A percentile compares a stretch with the other conserved stretches of the same genome.
These are phyloP conservation scores for Myathropa florea DNA, from an alignment of 2,888 invertebrate species.

Conservation along the genomic window DNA sequence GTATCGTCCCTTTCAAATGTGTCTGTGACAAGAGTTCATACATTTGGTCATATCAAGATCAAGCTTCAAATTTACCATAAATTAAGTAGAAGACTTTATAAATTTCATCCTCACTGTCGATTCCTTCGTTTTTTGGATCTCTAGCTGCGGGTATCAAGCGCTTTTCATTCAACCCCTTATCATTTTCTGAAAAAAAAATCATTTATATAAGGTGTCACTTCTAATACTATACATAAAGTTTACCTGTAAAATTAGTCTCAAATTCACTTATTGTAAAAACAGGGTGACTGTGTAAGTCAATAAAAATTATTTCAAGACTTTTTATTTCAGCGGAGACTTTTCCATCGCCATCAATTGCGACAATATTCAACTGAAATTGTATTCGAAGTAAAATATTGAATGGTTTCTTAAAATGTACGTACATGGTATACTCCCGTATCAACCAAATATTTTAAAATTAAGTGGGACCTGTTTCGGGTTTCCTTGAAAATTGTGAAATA, in stretches of 20 bases:
- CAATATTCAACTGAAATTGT: conserved; percentile 80
- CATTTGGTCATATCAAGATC: no score
- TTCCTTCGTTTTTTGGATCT: conserved; percentile 82
- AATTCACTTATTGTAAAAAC: conserved; percentile 77
- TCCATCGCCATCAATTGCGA: conserved; percentile 81
- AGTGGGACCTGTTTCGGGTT: conserved; percentile 64
- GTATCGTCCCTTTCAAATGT: no score
- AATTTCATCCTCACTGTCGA: conserved; percentile 78
- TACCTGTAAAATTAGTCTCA: conserved; percentile 73
- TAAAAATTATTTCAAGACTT: conserved; percentile 80
- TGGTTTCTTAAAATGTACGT: no score
- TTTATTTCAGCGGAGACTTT: conserved; percentile 69
- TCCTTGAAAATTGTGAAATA: conserved; percentile 72
- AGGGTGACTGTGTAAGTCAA: conserved; percentile 82
- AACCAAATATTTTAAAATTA: conserved; percentile 65
- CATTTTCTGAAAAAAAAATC: conserved; percentile 65
- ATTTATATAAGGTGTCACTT: neutral
- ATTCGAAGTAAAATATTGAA: no score
- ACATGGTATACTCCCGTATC: conserved; percentile 71
- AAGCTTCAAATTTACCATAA: conserved; percentile 76
- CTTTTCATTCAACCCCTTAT: conserved; percentile 78
- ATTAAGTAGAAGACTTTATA: conserved; percentile 81
- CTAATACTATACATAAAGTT: neutral
- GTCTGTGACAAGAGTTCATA: no score
- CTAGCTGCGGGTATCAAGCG: conserved; percentile 79